Evolutionary conservation across 1,140 invertebrate genomes (phyloP).

Genomic region (Pantala flavescens): DNA sequence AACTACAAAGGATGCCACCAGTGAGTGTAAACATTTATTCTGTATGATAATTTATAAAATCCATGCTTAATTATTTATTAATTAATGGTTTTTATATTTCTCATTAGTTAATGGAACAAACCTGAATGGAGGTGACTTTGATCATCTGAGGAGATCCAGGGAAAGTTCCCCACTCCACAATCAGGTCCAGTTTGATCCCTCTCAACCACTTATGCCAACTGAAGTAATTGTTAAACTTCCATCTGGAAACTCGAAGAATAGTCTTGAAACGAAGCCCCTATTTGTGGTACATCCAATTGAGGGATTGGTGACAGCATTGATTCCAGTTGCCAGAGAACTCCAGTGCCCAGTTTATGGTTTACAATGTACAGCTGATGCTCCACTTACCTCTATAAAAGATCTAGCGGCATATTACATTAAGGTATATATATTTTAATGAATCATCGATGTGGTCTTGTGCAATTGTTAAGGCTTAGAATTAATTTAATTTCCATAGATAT

Average conservation of each 20-base stretch:
- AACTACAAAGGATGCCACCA: not conserved
- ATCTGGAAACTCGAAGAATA: slow-evolving; percentile 36
- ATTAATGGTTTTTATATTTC: not conserved
- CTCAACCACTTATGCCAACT: slow-evolving; percentile 46
- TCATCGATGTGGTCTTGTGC: no score
- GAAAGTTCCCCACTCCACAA: not conserved
- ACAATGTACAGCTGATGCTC: slow-evolving; percentile 70
- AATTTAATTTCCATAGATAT: no score
- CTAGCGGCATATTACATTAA: slow-evolving; percentile 70
- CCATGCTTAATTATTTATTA: not conserved
- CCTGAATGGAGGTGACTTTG: not conserved
- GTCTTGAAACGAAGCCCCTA: slow-evolving; percentile 38
- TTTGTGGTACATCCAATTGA: slow-evolving; percentile 88
- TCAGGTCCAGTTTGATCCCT: slow-evolving; percentile 23
- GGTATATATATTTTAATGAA: slow-evolving; percentile 33
- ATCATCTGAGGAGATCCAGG: not conserved
- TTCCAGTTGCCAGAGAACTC: slow-evolving; percentile 55
- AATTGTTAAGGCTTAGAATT: no score
- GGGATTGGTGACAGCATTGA: slow-evolving; percentile 62
- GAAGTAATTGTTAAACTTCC: slow-evolving; percentile 48
- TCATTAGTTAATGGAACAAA: not conserved
- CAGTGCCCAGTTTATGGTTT: slow-evolving; percentile 75
- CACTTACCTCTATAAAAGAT: slow-evolving; percentile 56
- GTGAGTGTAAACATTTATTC: not conserved
- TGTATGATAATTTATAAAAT: not conserved